These are phyloP conservation scores for Aphelenchoides besseyi DNA, from an alignment of 1,140 invertebrate genomes.

Conservation along the genomic window DNA sequence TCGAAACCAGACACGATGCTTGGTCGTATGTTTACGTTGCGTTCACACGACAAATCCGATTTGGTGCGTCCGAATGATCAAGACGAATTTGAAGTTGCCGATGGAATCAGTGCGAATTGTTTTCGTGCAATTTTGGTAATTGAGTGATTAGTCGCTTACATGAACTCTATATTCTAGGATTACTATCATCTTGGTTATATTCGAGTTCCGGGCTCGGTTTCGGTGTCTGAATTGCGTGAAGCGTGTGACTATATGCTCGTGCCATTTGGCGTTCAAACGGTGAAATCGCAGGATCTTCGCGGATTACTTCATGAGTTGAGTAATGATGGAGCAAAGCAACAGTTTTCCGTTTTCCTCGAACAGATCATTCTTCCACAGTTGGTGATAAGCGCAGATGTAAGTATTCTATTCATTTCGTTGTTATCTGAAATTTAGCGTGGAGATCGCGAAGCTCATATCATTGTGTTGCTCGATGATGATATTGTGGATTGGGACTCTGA, in stretches of 20 bases:
- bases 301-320: conserved; percentile 93
- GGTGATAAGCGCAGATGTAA: conserved; percentile 86
- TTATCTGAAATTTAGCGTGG: conserved; percentile 62
- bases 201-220: conserved; percentile 77
- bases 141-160: conserved; percentile 12
- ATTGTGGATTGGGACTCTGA: conserved; percentile 97
- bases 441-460: conserved; percentile 73
- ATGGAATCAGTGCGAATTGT: conserved; percentile 89
- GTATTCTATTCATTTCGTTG: conserved; percentile 66
- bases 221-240: conserved; percentile 88
- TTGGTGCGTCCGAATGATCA: conserved; percentile 75
- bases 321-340: conserved; percentile 92
- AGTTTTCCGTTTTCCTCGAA: conserved; percentile 93
- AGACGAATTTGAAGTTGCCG: conserved; percentile 96
- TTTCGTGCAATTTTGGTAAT: conserved; percentile 85
- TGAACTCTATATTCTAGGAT: conserved; percentile 69
- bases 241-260: conserved; percentile 97
- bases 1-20: conserved; percentile 62
- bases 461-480: conserved; percentile 90
- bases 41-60: conserved; percentile 35
- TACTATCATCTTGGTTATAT: conserved; percentile 87
- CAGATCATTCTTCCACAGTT: conserved; percentile 89
- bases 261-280: conserved; percentile 90
- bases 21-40: conserved; percentile 56
- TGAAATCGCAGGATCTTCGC: conserved; percentile 88